phyloP scores from a whole-genome alignment of 2,888 invertebrate genomes.

The Hemicrepidius hirtus region DNA sequence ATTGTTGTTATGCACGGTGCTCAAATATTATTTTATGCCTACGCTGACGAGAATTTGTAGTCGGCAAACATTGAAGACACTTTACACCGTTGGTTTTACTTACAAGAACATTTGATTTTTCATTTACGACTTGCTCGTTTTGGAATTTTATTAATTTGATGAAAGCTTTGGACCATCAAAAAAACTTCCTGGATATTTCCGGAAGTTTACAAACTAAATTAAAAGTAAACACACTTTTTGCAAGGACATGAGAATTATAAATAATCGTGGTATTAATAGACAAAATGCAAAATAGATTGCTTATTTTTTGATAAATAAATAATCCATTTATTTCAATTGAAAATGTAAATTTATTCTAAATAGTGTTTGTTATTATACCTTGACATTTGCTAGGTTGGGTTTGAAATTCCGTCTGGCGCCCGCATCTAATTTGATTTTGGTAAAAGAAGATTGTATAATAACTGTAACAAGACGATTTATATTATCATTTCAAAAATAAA shows the following conservation, averaged over 20 bases:
- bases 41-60: slow-evolving; percentile 4
- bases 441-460: background rate
- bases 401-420: slow-evolving; percentile 10
- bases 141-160: background rate
- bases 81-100: slow-evolving; percentile 3
- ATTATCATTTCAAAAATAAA: too few species aligned
- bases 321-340: slow-evolving; percentile 1
- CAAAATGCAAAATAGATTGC: slow-evolving; percentile 1
- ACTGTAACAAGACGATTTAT: too few species aligned
- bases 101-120: slow-evolving; percentile 1
- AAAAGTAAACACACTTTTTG: too few species aligned
- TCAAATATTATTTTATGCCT: slow-evolving; percentile 25
- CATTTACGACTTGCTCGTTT: background rate
- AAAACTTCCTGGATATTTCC: slow-evolving; percentile 3
- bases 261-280: background rate
- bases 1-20: slow-evolving; percentile 12
- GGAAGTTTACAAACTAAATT: background rate
- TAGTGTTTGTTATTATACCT: background rate
- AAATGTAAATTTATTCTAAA: slow-evolving; percentile 1
- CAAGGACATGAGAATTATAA: too few species aligned
- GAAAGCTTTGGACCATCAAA: background rate
- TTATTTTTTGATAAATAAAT: background rate
- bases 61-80: background rate
- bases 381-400: slow-evolving; percentile 7
- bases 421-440: background rate